phyloP scores from a whole-genome alignment of 2,888 invertebrate genomes.

The Rotaria magnacalcarata region DNA sequence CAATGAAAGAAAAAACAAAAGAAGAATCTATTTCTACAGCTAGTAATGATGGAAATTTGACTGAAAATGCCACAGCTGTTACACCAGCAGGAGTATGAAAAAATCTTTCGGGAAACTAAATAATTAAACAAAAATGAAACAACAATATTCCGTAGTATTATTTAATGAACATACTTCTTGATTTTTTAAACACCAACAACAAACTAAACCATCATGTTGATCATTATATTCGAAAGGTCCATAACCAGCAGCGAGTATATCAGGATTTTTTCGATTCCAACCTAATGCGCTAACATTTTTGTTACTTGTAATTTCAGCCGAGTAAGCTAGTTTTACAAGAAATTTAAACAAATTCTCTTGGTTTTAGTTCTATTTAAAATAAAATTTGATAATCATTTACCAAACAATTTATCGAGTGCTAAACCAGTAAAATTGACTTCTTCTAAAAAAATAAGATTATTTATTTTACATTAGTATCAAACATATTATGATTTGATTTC shows the following conservation, averaged over 20 bases:
- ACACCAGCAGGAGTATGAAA: conserved; percentile 53
- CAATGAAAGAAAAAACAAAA: background rate
- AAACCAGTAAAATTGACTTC: background rate
- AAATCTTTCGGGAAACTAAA: conserved; percentile 46
- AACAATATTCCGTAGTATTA: background rate
- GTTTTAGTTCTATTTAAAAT: background rate
- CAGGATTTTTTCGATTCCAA: conserved; percentile 53
- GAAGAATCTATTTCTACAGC: conserved; percentile 49
- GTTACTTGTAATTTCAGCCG: conserved; percentile 20
- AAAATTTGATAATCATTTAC: background rate
- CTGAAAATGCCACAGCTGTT: conserved; percentile 57
- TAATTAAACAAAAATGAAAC: background rate
- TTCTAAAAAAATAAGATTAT: background rate
- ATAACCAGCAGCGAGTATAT: conserved; percentile 58
- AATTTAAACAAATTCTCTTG: background rate
- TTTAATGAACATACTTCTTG: conserved; percentile 52
- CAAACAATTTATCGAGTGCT: conserved; percentile 13
- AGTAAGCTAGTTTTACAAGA: background rate
- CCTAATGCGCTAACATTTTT: conserved; percentile 56
- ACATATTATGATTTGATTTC: too few species aligned
- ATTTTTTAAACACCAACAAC: conserved; percentile 60
- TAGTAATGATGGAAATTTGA: conserved; percentile 55
- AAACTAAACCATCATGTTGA: conserved; percentile 55
- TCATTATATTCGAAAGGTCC: conserved; percentile 59
- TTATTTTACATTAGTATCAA: too few species aligned